phyloP scores from a whole-genome alignment of 2,888 invertebrate species.

The Megalurothrips usitatus region DNA sequence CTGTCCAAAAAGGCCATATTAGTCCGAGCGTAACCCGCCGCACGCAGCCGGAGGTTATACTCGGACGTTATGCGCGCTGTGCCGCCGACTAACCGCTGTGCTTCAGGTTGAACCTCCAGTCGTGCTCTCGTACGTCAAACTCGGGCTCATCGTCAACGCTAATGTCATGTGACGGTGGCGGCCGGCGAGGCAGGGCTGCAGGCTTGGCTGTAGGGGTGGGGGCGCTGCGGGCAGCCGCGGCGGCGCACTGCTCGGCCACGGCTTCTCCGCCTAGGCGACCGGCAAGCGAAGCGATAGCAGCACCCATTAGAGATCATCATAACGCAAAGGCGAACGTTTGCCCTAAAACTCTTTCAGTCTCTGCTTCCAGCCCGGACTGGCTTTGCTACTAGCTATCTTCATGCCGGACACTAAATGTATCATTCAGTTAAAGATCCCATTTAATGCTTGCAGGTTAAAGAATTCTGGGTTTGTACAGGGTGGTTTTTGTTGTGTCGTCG shows the following conservation, averaged over 20 bases:
- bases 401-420: no score
- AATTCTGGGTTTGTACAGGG: no score
- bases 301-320: background rate
- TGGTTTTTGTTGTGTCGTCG: no score
- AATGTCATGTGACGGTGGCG: slow-evolving; percentile 51
- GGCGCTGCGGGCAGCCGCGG: background rate
- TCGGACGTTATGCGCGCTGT: background rate
- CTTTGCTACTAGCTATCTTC: no score
- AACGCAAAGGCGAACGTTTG: background rate
- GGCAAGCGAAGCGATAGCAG: slow-evolving; percentile 18
- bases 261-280: background rate
- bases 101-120: slow-evolving; percentile 52
- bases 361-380: no score
- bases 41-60: no score
- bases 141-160: slow-evolving; percentile 54
- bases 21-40: no score
- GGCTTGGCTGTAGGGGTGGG: background rate
- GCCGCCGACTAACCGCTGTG: slow-evolving; percentile 17
- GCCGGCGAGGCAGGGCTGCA: slow-evolving; percentile 42
- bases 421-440: no score
- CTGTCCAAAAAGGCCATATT: no score
- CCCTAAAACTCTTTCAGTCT: background rate
- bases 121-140: slow-evolving; percentile 53
- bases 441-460: no score
- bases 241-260: background rate